These are phyloP conservation scores for Apantesis nais DNA, from an alignment of 2,888 invertebrate genomes.

Conservation along the genomic window DNA sequence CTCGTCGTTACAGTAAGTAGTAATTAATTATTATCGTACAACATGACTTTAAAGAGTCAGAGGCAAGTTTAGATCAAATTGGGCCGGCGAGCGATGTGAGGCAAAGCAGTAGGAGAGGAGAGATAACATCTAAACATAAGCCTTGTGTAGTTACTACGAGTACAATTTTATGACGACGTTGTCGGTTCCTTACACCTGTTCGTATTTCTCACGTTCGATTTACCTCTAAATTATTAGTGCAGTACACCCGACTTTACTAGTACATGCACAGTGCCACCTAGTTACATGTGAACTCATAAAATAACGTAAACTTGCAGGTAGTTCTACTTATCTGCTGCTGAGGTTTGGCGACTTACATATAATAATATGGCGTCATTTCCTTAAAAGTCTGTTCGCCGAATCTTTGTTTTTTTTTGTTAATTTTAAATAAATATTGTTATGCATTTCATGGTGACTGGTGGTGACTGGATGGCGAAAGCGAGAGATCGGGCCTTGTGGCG, in stretches of 20 bases:
- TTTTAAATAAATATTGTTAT: not conserved
- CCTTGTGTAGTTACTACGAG: not conserved
- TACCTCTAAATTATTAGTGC: slow-evolving; percentile 30
- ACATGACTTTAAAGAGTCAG: not conserved
- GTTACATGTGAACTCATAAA: slow-evolving; percentile 9
- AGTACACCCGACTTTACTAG: slow-evolving; percentile 25
- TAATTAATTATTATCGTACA: not conserved
- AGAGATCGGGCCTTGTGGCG: too few relatives aligned
- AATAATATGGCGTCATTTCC: not conserved
- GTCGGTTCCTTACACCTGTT: slow-evolving; percentile 66
- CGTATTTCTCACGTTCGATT: slow-evolving; percentile 68
- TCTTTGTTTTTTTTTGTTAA: not conserved
- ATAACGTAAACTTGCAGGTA: not conserved
- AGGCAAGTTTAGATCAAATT: not conserved
- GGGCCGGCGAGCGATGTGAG: not conserved
- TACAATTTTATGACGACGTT: slow-evolving; percentile 23
- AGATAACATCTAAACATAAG: not conserved
- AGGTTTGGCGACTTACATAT: not conserved
- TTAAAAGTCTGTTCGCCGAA: not conserved
- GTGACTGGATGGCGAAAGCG: too few relatives aligned
- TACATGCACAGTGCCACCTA: slow-evolving; percentile 26
- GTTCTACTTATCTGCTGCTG: not conserved
- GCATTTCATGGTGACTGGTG: too few relatives aligned
- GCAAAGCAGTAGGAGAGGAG: not conserved
- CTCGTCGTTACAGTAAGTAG: not conserved